Evolutionary conservation across 2,113 vertebrate species (phyloP), one percentile per base, ranked within the genome.

Genomic region (Addax nasomaculatus): DNA sequence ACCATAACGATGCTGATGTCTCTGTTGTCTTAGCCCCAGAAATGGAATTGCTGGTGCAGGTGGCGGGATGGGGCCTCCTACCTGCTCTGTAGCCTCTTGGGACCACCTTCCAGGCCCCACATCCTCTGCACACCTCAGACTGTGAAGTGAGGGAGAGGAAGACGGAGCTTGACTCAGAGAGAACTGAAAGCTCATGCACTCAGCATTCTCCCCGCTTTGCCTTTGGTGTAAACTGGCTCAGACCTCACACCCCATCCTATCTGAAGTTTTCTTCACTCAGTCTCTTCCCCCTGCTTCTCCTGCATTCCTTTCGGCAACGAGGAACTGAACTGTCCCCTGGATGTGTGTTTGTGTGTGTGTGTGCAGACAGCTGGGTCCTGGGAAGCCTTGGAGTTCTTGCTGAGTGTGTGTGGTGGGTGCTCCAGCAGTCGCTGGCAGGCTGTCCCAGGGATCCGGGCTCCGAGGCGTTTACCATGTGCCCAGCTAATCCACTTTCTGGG

Each of bases 401-500:
- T 85, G 33, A 85, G 7, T 84, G 0, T 23, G 6, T 23, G 17
- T 8, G 49, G 58, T 53, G 57, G 78, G 90, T n/a, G 17, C 19
- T 53, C 64, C 58, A 3, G 4, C 30, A 49, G 60, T 47, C 1
- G 2, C 87, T 67, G 94, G 89, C 88, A 30, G 90, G 58, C 49
- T 79, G 47, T 91, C 45, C 21, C 78, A 58, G 78, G 81, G 67
- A 27, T 67, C 85, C 60, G 3, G 47, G 90, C 78, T 85, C n/a
- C 4, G 4, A 62, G 43, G 33, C 88, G 70, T 25, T 51, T 81
- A 33, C 97, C 96, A 98, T 99, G 98, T 98, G 98, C 97, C 70
- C 57, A 8, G 97, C 96, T 98, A 98, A 99, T 98, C 98, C 98
- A 92, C 96, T 98, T 98, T 97, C 97, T 78, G 57, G 98, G 97